Conservation (phyloP, 2,113 vertebrate species). For the Oryzias celebensis region DNA sequence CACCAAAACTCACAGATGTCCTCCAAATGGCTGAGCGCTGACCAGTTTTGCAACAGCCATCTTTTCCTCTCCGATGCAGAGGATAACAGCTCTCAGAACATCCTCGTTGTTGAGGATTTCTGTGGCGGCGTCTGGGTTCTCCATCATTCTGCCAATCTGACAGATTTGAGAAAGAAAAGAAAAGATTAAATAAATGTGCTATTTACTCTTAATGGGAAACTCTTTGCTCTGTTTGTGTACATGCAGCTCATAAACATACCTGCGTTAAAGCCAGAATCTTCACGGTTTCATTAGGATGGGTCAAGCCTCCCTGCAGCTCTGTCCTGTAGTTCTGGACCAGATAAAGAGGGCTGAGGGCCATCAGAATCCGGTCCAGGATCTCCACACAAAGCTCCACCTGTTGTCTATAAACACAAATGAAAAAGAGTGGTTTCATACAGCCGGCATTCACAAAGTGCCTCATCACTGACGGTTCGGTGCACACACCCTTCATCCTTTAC, state of each 20-base stretch:
- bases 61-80: constrained; percentile 85
- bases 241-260: constrained; percentile 66
- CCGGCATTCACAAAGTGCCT: neutral
- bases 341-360: constrained; percentile 82
- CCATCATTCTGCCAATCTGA: constrained; percentile 87
- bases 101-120: constrained; percentile 83
- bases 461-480: no score
- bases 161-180: neutral
- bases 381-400: constrained; percentile 86
- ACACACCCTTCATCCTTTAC: neutral
- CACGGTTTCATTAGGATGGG: constrained; percentile 83
- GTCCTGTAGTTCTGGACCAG: constrained; percentile 80
- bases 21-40: constrained; percentile 6
- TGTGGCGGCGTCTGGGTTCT: constrained; percentile 77
- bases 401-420: constrained; percentile 75
- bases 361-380: constrained; percentile 86
- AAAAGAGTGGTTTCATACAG: neutral
- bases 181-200: neutral
- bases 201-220: neutral
- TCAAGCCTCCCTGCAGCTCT: constrained; percentile 85
- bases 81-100: constrained; percentile 82
- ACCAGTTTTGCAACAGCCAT: constrained; percentile 93
- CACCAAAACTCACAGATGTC: neutral
- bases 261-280: constrained; percentile 87
- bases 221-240: neutral